phyloP scores from a whole-genome alignment of 2,888 invertebrate genomes.

The Brachypalpus laphriformis region DNA sequence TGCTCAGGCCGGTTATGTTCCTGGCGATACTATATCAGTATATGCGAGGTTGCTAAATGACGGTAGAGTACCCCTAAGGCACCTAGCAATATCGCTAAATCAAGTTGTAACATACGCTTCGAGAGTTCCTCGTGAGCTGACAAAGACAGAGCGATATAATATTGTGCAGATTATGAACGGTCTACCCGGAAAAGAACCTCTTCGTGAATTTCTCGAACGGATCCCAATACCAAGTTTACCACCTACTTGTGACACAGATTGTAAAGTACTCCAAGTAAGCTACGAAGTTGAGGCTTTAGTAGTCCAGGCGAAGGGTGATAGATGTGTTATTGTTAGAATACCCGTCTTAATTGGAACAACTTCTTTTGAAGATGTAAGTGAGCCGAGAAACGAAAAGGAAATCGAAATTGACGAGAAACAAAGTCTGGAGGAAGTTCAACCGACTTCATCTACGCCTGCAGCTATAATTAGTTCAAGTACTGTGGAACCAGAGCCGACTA shows the following conservation, averaged over 20 bases:
- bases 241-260: slow-evolving; percentile 75
- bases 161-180: slow-evolving; percentile 41
- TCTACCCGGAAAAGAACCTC: slow-evolving; percentile 28
- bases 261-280: slow-evolving; percentile 77
- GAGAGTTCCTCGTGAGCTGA: slow-evolving; percentile 24
- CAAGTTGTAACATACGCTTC: slow-evolving; percentile 75
- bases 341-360: slow-evolving; percentile 77
- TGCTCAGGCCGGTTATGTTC: slow-evolving; percentile 76
- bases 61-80: slow-evolving; percentile 75
- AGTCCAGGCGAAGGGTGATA: slow-evolving; percentile 72
- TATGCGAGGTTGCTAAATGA: slow-evolving; percentile 77
- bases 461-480: slow-evolving; percentile 29
- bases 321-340: slow-evolving; percentile 74
- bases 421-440: background rate
- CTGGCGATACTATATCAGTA: slow-evolving; percentile 78
- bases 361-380: slow-evolving; percentile 10
- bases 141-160: slow-evolving; percentile 31
- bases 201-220: slow-evolving; percentile 54
- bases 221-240: slow-evolving; percentile 61
- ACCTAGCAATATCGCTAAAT: slow-evolving; percentile 77
- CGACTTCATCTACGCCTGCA: background rate
- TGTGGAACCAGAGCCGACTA: slow-evolving; percentile 51
- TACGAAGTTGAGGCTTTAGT: slow-evolving; percentile 79
- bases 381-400: background rate
- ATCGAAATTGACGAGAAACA: background rate